Evolutionary conservation across 2,888 invertebrate species (phyloP).

Genomic region (Anodontia alba): DNA sequence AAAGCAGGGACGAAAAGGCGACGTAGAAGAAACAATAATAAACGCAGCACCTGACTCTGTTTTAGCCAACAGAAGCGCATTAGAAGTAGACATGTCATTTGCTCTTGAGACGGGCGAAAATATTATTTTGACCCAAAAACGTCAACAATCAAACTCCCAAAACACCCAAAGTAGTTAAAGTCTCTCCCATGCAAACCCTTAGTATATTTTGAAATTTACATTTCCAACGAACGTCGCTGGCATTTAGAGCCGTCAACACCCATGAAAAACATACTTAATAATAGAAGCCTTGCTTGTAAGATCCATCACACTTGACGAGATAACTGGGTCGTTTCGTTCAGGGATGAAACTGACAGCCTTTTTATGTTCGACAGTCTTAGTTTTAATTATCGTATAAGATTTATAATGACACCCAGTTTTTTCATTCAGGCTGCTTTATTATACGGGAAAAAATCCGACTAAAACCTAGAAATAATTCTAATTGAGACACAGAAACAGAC

Average conservation of each 20-base stretch:
- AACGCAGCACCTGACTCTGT: background rate
- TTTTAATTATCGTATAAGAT: background rate
- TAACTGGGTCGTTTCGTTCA: constrained; percentile 19
- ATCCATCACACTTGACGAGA: constrained; percentile 33
- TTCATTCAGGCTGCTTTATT: constrained; percentile 9
- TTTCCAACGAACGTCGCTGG: background rate
- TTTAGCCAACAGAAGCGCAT: background rate
- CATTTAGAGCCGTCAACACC: background rate
- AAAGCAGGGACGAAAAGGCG: constrained; percentile 1
- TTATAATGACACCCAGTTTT: constrained; percentile 17
- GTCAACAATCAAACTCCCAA: background rate
- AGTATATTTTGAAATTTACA: background rate
- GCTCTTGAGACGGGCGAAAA: background rate
- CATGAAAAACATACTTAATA: background rate
- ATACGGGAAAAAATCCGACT: constrained; percentile 8
- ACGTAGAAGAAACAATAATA: background rate
- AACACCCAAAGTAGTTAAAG: background rate
- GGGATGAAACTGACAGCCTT: background rate
- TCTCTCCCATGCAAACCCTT: background rate
- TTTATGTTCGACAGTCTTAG: constrained; percentile 29
- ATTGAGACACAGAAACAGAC: constrained; percentile 9
- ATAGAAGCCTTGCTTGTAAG: constrained; percentile 18
- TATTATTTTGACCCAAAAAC: background rate
- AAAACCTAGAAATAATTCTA: constrained; percentile 11
- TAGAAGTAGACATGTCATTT: background rate